Evolutionary conservation across 30 jellyfish, hydroid and myxozoan species (phyloP).

Genomic region (Chrysaora quinquecirrha): DNA sequence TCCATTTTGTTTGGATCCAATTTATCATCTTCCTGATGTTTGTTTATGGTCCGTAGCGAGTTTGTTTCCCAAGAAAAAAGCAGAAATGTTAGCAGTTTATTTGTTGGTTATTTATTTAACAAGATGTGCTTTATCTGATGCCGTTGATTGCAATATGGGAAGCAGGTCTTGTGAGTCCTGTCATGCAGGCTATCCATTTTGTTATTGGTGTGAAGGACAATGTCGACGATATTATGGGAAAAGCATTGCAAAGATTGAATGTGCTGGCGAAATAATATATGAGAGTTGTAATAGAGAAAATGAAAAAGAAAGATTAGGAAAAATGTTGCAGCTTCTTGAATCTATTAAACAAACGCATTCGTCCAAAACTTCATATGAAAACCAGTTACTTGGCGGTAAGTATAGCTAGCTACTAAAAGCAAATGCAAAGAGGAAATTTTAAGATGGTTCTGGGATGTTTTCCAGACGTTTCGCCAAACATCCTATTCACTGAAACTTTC

Average conservation of each 20-base stretch:
- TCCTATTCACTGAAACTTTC: too few relatives aligned
- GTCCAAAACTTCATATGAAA: neutral
- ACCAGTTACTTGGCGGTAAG: too few relatives aligned
- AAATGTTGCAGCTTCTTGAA: slow-evolving; percentile 32
- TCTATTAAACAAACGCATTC: slow-evolving; percentile 27
- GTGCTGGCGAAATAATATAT: slow-evolving; percentile 40
- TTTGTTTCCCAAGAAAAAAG: neutral
- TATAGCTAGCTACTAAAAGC: too few relatives aligned
- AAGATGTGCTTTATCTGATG: neutral
- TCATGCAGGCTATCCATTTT: slow-evolving; percentile 69
- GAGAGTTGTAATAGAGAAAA: slow-evolving; percentile 17
- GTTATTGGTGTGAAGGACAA: slow-evolving; percentile 70
- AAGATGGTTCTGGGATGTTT: too few relatives aligned
- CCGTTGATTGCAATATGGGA: slow-evolving; percentile 62
- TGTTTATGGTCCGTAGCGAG: neutral
- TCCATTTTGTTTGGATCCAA: too few relatives aligned
- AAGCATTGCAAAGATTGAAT: slow-evolving; percentile 40
- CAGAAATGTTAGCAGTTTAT: neutral
- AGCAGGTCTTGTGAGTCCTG: slow-evolving; percentile 67
- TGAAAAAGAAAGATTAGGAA: slow-evolving; percentile 6
- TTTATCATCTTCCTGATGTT: too few relatives aligned
- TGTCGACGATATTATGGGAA: slow-evolving; percentile 59
- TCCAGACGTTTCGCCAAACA: too few relatives aligned
- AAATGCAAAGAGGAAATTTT: too few relatives aligned
- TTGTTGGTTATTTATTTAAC: neutral